A percentile compares a stretch with the other conserved stretches of the same genome.
Conservation (phyloP, 2,797 vertebrate species). For the Macrochelys suwanniensis region DNA sequence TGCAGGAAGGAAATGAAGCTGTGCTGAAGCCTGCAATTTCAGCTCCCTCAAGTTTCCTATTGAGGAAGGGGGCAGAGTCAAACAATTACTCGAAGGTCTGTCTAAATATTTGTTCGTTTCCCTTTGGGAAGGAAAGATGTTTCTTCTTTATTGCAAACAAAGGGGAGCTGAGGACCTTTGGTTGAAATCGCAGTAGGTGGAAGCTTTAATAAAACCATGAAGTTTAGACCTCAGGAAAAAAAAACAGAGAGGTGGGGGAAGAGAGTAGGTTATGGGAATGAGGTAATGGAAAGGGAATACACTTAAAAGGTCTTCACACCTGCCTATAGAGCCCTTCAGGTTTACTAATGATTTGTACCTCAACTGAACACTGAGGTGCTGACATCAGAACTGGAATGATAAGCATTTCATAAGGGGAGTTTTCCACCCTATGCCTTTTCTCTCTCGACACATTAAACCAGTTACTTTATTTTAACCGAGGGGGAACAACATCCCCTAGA, state of each 20-base stretch:
- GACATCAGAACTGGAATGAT: not conserved
- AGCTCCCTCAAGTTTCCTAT: not conserved
- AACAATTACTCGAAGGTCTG: not conserved
- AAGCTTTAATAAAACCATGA: not conserved
- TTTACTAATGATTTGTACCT: not conserved
- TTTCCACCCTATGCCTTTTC: not conserved
- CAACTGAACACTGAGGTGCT: not conserved
- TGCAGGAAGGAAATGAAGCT: not conserved
- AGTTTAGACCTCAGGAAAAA: not conserved
- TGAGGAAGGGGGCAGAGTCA: not conserved
- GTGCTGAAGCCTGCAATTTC: not conserved
- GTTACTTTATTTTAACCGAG: not conserved
- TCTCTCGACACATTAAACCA: fast-evolving
- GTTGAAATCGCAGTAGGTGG: fast-evolving
- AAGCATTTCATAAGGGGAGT: not conserved
- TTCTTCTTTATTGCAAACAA: not conserved
- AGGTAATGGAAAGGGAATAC: constrained; percentile 26
- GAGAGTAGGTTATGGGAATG: not conserved
- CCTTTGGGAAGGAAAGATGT: not conserved
- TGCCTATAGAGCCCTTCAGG: not conserved
- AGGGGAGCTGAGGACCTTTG: not conserved
- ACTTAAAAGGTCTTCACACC: not conserved
- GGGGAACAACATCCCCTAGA: fast-evolving
- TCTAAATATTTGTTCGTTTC: not conserved
- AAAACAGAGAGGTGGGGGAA: not conserved